A percentile compares a stretch with the other conserved stretches of the same genome.
Evolutionary conservation across 2,888 invertebrate genomes (phyloP).

Genomic region (Andrena bicolor): DNA sequence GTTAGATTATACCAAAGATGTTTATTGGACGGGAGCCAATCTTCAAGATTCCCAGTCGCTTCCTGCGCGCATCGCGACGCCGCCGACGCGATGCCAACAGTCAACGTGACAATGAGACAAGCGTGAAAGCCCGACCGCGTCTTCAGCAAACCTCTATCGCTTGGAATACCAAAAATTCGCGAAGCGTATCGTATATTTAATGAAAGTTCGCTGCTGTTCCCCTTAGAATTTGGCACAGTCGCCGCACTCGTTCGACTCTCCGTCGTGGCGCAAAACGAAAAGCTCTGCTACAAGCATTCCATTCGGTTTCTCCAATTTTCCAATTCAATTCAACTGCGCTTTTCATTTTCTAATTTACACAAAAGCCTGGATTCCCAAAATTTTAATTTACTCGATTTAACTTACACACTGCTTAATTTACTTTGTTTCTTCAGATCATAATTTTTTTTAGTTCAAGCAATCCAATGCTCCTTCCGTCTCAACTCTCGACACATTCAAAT

Average conservation of each 20-base stretch:
- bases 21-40: constrained; percentile 80
- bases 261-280: neutral
- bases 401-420: too few relatives aligned
- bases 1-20: constrained; percentile 81
- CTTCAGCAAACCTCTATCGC: constrained; percentile 32
- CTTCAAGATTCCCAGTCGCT: constrained; percentile 64
- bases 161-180: constrained; percentile 69
- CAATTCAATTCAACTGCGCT: too few relatives aligned
- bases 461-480: too few relatives aligned
- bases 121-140: constrained; percentile 72
- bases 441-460: too few relatives aligned
- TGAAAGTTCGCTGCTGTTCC: neutral
- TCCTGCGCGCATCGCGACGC: constrained; percentile 53
- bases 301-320: neutral
- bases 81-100: constrained; percentile 73
- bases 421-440: too few relatives aligned
- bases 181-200: constrained; percentile 15
- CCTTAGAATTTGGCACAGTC: neutral
- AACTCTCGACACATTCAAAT: too few relatives aligned
- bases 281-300: neutral
- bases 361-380: too few relatives aligned
- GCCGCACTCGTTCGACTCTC: neutral
- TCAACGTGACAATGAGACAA: constrained; percentile 78
- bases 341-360: too few relatives aligned
- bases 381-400: too few relatives aligned